These are phyloP conservation scores for Enteromius anoplus DNA, from an alignment of 2,797 vertebrate species.

Conservation along the genomic window DNA sequence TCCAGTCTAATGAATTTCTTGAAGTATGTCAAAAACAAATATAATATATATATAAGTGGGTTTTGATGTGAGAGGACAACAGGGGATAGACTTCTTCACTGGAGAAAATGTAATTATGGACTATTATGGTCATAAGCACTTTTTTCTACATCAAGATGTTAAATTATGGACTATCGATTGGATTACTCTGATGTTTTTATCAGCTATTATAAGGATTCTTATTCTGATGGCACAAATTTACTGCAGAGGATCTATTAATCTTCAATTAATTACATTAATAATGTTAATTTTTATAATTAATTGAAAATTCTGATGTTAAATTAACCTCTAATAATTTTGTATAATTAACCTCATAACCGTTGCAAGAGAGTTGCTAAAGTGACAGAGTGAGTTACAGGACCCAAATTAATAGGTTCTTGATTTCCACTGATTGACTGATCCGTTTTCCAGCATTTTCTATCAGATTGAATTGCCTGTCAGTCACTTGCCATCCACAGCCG, in stretches of 20 bases:
- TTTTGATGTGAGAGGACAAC: not conserved
- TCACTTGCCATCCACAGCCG: constrained; percentile 37
- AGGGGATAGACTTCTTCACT: not conserved
- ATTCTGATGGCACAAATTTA: not conserved
- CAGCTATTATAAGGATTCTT: not conserved
- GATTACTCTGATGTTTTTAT: not conserved
- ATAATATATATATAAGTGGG: not conserved
- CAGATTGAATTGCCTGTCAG: constrained; percentile 55
- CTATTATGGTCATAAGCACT: not conserved
- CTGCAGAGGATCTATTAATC: not conserved
- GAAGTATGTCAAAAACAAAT: not conserved
- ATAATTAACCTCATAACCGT: not conserved
- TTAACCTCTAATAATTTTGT: not conserved
- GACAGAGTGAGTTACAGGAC: constrained; percentile 1
- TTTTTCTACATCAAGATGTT: not conserved
- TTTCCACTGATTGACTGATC: constrained; percentile 35
- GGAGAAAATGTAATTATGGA: not conserved
- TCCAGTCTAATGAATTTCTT: not conserved
- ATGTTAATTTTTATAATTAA: not conserved
- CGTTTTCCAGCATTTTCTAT: constrained; percentile 43
- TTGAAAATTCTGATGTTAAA: not conserved
- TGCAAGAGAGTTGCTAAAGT: not conserved
- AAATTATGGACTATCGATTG: not conserved
- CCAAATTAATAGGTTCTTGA: constrained; percentile 42
- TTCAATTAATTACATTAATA: too few relatives aligned